Evolutionary conservation across 2,113 vertebrate genomes (phyloP).

Genomic region (Cottus gobio): DNA sequence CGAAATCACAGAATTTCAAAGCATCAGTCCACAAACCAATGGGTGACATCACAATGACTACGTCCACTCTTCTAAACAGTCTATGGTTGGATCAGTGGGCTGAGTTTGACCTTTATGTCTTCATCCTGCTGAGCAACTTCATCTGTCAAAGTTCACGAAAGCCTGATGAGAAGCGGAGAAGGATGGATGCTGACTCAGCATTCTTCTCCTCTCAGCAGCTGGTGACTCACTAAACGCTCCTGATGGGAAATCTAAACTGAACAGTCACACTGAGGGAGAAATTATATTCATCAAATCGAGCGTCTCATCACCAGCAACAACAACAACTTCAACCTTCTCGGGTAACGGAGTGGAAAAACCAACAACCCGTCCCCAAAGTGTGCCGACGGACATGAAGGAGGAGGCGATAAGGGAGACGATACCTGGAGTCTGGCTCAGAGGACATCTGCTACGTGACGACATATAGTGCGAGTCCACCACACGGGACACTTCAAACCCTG

Average conservation of each 20-base stretch:
- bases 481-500: slow-evolving; percentile 6
- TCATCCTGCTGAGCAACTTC: not conserved
- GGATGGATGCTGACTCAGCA: not conserved
- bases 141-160: not conserved
- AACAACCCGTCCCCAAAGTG: not conserved
- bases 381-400: not conserved
- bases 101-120: not conserved
- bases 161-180: not conserved
- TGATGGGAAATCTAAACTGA: slow-evolving; percentile 24
- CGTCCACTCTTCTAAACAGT: not conserved
- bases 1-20: not conserved
- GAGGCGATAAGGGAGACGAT: not conserved
- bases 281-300: not conserved
- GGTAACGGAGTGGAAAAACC: slow-evolving; percentile 12
- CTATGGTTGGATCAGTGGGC: not conserved
- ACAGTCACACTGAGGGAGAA: not conserved
- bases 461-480: slow-evolving; percentile 4
- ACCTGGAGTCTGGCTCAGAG: not conserved
- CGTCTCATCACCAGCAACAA: slow-evolving; percentile 3
- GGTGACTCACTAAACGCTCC: slow-evolving; percentile 8
- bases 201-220: not conserved
- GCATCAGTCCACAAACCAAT: not conserved
- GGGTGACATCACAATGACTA: not conserved
- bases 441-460: slow-evolving; percentile 17
- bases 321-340: not conserved